A percentile compares a stretch with the other conserved stretches of the same genome.
phyloP scores from a whole-genome alignment of 2,888 invertebrate genomes.

The Molanna angustata region DNA sequence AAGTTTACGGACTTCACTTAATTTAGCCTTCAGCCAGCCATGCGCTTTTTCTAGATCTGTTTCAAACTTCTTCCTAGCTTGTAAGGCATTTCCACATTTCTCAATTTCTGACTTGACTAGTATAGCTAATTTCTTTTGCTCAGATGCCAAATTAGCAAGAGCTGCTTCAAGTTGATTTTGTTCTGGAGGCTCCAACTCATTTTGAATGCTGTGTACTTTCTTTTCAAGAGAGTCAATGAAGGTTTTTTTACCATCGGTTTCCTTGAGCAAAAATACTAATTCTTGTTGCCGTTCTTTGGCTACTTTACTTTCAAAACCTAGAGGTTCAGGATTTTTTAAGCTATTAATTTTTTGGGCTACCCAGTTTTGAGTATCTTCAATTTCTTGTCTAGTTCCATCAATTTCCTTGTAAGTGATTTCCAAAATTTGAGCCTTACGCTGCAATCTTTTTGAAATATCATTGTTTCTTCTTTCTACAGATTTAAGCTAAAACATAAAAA shows the following conservation, averaged over 20 bases:
- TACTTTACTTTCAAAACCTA: conserved; percentile 75
- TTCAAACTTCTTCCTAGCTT: conserved; percentile 74
- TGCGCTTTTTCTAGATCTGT: conserved; percentile 74
- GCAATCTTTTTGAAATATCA: conserved; percentile 79
- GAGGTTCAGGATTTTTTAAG: conserved; percentile 62
- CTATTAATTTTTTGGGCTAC: conserved; percentile 69
- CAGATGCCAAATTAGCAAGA: conserved; percentile 66
- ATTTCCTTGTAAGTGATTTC: conserved; percentile 82
- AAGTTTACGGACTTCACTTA: conserved; percentile 70
- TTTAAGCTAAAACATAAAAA: conserved; percentile 57
- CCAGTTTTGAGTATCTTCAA: conserved; percentile 77
- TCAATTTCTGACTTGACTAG: conserved; percentile 73
- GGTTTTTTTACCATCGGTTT: conserved; percentile 80
- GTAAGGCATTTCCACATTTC: conserved; percentile 64
- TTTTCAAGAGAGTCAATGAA: conserved; percentile 80
- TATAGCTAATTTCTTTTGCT: conserved; percentile 71
- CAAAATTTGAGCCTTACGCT: conserved; percentile 78
- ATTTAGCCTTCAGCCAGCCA: conserved; percentile 76
- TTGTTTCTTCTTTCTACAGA: conserved; percentile 80
- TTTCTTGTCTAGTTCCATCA: conserved; percentile 76
- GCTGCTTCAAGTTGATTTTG: conserved; percentile 74
- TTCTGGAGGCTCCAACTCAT: conserved; percentile 82
- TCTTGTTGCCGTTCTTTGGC: conserved; percentile 72
- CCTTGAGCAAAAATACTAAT: conserved; percentile 73
- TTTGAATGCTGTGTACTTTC: conserved; percentile 77